A percentile compares a stretch with the other conserved stretches of the same genome.
These are phyloP conservation scores for Clarias pachynema DNA, from an alignment of 2,797 vertebrate genomes.

Conservation along the genomic window DNA sequence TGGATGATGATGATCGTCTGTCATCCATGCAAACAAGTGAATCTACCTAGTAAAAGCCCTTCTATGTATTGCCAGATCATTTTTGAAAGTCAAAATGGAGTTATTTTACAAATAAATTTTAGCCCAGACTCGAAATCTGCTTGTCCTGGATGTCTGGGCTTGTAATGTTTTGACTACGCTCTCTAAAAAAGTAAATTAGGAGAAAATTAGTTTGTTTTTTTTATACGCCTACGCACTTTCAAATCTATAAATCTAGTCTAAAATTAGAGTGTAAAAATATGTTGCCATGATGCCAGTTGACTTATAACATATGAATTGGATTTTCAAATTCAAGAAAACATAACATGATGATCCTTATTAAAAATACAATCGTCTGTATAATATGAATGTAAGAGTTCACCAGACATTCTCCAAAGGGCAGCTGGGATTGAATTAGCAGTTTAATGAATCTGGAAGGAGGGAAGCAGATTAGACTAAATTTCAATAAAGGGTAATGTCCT, in stretches of 20 bases:
- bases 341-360: background rate
- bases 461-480: constrained; percentile 33
- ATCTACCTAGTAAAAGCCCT: background rate
- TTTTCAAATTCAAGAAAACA: background rate
- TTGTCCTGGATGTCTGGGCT: background rate
- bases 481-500: background rate
- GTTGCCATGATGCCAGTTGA: background rate
- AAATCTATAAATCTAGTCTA: background rate
- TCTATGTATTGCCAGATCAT: background rate
- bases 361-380: background rate
- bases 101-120: background rate
- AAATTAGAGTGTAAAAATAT: background rate
- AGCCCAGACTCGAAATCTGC: background rate
- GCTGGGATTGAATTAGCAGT: background rate
- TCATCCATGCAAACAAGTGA: background rate
- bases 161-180: background rate
- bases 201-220: background rate
- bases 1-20: background rate
- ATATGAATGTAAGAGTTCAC: background rate
- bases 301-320: background rate
- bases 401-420: background rate
- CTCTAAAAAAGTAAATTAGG: background rate
- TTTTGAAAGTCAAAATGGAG: background rate
- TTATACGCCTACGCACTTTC: background rate
- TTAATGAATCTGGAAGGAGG: constrained; percentile 1